Conservation (phyloP, 1,140 invertebrate genomes). For the Saccostrea cuccullata region DNA sequence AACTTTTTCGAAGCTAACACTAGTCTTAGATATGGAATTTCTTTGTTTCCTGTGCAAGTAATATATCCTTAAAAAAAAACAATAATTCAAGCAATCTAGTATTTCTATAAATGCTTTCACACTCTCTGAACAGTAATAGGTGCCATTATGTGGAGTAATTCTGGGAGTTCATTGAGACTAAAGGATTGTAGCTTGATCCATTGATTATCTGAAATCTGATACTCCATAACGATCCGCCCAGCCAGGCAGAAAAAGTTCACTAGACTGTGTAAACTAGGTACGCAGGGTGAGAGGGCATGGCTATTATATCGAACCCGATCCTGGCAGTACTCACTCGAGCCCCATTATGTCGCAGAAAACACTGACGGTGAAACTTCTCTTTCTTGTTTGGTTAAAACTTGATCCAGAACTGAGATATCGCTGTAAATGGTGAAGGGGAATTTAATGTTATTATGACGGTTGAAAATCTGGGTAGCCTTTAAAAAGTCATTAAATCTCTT, state of each 20-base stretch:
- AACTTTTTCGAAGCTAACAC: too few species aligned
- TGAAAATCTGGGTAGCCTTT: not conserved
- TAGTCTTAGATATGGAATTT: too few species aligned
- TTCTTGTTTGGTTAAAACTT: not conserved
- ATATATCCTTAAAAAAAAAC: too few species aligned
- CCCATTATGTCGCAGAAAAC: not conserved
- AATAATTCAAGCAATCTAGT: not conserved
- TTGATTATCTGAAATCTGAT: constrained; percentile 20
- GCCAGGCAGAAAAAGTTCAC: not conserved
- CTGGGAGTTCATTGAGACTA: not conserved
- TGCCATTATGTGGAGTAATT: constrained; percentile 3
- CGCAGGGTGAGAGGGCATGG: not conserved
- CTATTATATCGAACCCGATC: not conserved
- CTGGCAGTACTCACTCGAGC: not conserved
- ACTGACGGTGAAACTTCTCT: not conserved
- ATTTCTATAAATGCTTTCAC: constrained; percentile 10
- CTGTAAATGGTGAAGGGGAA: not conserved
- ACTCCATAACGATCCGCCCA: not conserved
- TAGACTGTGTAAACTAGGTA: not conserved
- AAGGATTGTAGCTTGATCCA: constrained; percentile 1
- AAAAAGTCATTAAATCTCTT: not conserved
- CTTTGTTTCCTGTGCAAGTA: too few species aligned
- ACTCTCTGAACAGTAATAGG: not conserved
- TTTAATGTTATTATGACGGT: not conserved
- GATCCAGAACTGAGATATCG: constrained; percentile 1